phyloP scores from a whole-genome alignment of 1,140 invertebrate genomes.

The Augochlora pura region DNA sequence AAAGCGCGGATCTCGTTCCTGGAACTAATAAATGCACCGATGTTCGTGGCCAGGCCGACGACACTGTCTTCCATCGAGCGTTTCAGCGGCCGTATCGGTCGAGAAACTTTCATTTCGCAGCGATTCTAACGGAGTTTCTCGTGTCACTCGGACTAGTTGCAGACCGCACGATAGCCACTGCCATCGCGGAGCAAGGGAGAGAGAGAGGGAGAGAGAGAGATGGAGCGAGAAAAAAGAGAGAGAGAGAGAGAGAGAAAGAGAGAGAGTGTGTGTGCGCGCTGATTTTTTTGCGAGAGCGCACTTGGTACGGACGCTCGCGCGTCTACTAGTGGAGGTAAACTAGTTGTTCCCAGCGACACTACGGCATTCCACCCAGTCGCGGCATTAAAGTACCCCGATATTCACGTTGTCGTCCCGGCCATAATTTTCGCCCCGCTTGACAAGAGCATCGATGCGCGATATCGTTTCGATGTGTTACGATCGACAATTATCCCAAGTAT shows the following conservation, averaged over 20 bases:
- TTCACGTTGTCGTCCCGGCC: conserved; percentile 37
- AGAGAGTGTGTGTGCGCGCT: background rate
- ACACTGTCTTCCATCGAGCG: background rate
- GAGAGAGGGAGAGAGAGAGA: too few relatives aligned
- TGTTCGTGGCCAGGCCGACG: background rate
- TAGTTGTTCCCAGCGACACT: conserved; percentile 39
- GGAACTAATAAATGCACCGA: background rate
- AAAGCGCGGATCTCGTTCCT: too few relatives aligned
- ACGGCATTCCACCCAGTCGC: conserved; percentile 24
- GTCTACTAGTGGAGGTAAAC: conserved; percentile 39
- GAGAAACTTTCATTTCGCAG: conserved; percentile 41
- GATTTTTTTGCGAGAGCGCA: conserved; percentile 20
- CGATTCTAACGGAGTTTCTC: conserved; percentile 45
- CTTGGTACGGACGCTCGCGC: background rate
- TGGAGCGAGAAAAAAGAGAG: too few relatives aligned
- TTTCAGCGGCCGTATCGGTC: background rate
- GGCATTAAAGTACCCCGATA: conserved; percentile 49
- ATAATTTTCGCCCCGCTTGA: conserved; percentile 35
- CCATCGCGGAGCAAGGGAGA: conserved; percentile 8
- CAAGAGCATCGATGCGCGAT: conserved; percentile 36
- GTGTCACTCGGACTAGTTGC: conserved; percentile 37
- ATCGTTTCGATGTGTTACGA: conserved; percentile 29
- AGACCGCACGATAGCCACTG: background rate
- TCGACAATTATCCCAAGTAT: background rate
- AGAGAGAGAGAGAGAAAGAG: too few relatives aligned